Base-by-base conservation (phyloP, 2,113 vertebrate species). In the Regulus satrapa region DNA sequence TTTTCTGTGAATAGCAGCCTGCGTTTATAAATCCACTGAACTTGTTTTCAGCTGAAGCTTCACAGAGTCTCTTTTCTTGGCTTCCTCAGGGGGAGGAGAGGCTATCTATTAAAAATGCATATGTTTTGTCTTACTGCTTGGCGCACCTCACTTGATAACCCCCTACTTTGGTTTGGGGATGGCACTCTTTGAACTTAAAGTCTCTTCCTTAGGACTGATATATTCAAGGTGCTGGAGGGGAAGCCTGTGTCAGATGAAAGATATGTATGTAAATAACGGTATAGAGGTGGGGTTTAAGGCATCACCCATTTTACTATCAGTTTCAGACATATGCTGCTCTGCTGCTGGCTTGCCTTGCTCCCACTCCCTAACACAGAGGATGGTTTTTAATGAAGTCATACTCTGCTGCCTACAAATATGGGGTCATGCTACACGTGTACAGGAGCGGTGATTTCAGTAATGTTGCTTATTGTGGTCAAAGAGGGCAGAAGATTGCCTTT, bases 91-190 rank as follows among this genome's bases (percentile, higher is more conserved):
- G 92, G 80, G 40, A 94, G 79, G 88, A 88, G 93, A 93, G 81
- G 45, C 95, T 94, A 82, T 84, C 82, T 94, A 96, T 97, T 96
- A 95, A 95, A 97, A 96, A 94, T 96, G 94, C 89, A 72, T 95
- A 93, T 94, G 89, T 95, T 95, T 94, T 95, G 96, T 95, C 91
- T 96, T 95, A 76, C 69, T 67, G 87, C 92, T 71, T 46, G 89
- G 81, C 36, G 4, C 86, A 91, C 92, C 94, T 96, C 84, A 49
- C 89, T 94, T 91, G 93, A 91, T 95, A 95, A 88, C 83, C 66
- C 77, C 92, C 81, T 73, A 69, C 93, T 95, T 96, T 93, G 95
- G 93, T 94, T 97, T 85, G 85, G 88, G 68, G 85, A 92, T 92
- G 95, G 89, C 80, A 67, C 64, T 95, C 91, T 96, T 96, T 96